Evolutionary conservation across 2,797 vertebrate genomes (phyloP).

Genomic region (Fistularia tabacaria): DNA sequence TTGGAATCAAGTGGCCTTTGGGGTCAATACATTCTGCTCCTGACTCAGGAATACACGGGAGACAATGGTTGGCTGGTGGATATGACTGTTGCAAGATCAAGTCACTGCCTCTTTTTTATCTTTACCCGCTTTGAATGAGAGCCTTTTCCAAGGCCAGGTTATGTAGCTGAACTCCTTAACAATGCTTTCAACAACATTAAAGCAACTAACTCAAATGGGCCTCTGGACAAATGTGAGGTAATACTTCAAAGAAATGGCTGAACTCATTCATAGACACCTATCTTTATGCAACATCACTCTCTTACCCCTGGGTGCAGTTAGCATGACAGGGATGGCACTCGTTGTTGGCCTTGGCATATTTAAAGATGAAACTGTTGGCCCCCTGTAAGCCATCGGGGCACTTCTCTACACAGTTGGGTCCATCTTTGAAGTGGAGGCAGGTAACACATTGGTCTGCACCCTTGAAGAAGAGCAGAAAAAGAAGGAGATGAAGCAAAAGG

Average conservation of each 20-base stretch:
- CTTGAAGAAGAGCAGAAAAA: slow-evolving; percentile 57
- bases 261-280: slow-evolving; percentile 5
- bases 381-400: slow-evolving; percentile 95
- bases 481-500: slow-evolving; percentile 2
- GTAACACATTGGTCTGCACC: slow-evolving; percentile 91
- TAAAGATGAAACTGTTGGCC: slow-evolving; percentile 94
- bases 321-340: slow-evolving; percentile 93
- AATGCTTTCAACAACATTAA: slow-evolving; percentile 14
- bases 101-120: slow-evolving; percentile 3
- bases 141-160: neutral
- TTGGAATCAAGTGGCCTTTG: too few species aligned
- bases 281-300: slow-evolving; percentile 6
- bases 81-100: slow-evolving; percentile 11
- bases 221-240: neutral
- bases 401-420: slow-evolving; percentile 95
- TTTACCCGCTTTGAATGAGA: neutral
- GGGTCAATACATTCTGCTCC: slow-evolving; percentile 14
- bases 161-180: neutral
- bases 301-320: slow-evolving; percentile 97
- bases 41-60: too few species aligned
- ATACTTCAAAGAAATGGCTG: slow-evolving; percentile 14
- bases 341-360: slow-evolving; percentile 90
- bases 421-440: slow-evolving; percentile 94
- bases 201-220: neutral
- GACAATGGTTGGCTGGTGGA: neutral